Percentiles rank a stretch among this genome's conserved stretches.
Conservation (phyloP, 2,113 vertebrate species). For the Eurystomus gularis region DNA sequence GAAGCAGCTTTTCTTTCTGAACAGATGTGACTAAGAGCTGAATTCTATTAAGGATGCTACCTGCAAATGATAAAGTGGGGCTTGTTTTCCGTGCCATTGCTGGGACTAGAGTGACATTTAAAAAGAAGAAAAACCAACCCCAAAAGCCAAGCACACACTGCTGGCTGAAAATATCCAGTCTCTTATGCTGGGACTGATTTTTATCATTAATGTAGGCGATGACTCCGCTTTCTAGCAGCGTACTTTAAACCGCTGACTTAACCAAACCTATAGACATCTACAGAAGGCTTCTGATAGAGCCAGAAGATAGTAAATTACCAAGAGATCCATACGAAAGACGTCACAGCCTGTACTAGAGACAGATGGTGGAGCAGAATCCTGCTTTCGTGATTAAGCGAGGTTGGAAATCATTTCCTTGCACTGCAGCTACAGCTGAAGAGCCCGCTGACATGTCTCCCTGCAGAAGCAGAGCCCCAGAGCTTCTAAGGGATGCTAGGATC, state of each 20-base stretch:
- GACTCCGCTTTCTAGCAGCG: neutral
- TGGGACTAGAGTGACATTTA: neutral
- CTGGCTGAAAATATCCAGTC: neutral
- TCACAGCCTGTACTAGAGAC: neutral
- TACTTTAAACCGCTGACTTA: neutral
- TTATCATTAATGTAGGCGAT: neutral
- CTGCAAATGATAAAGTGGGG: neutral
- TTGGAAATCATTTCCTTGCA: neutral
- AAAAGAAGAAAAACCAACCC: neutral
- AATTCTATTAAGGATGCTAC: neutral
- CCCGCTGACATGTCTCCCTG: accelerated
- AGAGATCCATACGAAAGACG: neutral
- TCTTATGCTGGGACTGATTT: neutral
- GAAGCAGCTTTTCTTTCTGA: neutral
- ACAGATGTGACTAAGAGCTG: neutral
- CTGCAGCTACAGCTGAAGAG: neutral
- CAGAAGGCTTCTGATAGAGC: neutral
- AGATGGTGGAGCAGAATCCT: neutral
- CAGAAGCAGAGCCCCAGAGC: neutral
- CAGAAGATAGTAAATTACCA: neutral
- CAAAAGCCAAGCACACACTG: neutral
- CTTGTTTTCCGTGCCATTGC: neutral
- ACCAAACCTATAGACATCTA: neutral
- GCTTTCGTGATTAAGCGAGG: neutral
- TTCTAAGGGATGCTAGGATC: neutral